These are phyloP conservation scores for Drosophila jambulina DNA, from an alignment of 1,140 invertebrate species.

Conservation along the genomic window DNA sequence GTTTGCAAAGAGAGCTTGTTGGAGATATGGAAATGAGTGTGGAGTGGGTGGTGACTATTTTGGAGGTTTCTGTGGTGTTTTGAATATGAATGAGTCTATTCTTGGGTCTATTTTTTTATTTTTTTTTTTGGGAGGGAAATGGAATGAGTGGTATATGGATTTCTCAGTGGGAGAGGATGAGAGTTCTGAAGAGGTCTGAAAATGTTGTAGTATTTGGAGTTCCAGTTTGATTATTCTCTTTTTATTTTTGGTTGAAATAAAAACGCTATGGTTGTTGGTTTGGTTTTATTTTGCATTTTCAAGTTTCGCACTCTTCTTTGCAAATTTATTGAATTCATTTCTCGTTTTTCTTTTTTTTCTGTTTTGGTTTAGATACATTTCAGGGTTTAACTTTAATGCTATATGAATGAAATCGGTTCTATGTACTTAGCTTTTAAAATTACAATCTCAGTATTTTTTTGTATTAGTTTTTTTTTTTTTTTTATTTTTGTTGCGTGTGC, in stretches of 20 bases:
- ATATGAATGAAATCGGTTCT: slow-evolving; percentile 45
- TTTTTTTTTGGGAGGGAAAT: not conserved
- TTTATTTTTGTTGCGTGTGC: slow-evolving; percentile 57
- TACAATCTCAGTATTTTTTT: slow-evolving; percentile 38
- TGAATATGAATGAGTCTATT: slow-evolving; percentile 22
- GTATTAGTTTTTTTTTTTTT: slow-evolving; percentile 11
- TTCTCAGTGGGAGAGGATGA: slow-evolving; percentile 34
- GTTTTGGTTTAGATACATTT: slow-evolving; percentile 56
- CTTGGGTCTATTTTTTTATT: not conserved
- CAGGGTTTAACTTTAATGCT: slow-evolving; percentile 53
- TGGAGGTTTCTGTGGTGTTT: slow-evolving; percentile 9
- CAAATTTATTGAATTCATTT: slow-evolving; percentile 71
- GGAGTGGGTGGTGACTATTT: slow-evolving; percentile 11
- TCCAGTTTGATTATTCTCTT: slow-evolving; percentile 24
- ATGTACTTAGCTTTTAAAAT: slow-evolving; percentile 66
- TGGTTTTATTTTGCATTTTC: slow-evolving; percentile 71
- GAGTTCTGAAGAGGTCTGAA: slow-evolving; percentile 22
- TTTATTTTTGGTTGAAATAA: slow-evolving; percentile 66
- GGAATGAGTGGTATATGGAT: slow-evolving; percentile 18
- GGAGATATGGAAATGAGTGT: slow-evolving; percentile 16
- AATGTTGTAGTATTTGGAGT: slow-evolving; percentile 23
- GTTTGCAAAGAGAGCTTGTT: slow-evolving; percentile 43
- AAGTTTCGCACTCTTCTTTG: slow-evolving; percentile 65
- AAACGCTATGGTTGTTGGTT: slow-evolving; percentile 75
- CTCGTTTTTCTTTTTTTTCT: slow-evolving; percentile 35